Conservation (phyloP, 2,113 vertebrate genomes). For the Rhegmatorhina hoffmannsi region DNA sequence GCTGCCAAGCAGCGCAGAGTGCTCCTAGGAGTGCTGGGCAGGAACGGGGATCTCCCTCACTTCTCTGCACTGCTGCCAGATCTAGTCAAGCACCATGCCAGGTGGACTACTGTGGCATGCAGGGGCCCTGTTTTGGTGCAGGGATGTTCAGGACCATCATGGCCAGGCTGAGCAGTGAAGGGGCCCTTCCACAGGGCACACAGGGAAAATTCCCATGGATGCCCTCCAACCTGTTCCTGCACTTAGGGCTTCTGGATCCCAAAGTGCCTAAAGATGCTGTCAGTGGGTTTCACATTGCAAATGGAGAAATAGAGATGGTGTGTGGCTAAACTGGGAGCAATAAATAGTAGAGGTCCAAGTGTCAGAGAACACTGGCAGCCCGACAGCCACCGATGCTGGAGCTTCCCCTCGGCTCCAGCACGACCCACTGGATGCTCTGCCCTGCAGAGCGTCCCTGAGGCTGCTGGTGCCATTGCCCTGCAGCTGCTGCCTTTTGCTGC, state of each 20-base stretch:
- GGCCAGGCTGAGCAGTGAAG: neutral
- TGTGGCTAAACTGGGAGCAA: neutral
- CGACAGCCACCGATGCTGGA: accelerated
- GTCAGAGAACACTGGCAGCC: neutral
- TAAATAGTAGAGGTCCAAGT: neutral
- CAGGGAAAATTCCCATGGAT: neutral
- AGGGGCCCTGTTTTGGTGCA: neutral
- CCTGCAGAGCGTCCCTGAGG: accelerated
- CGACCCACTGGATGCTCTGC: accelerated
- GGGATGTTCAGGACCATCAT: accelerated
- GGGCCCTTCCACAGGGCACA: neutral
- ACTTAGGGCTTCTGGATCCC: neutral
- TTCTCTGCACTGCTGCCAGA: neutral
- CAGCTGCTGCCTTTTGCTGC: neutral
- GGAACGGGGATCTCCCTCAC: accelerated
- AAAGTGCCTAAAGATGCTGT: accelerated
- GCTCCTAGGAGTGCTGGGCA: neutral
- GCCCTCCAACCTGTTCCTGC: neutral
- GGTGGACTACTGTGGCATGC: neutral
- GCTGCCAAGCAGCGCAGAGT: neutral
- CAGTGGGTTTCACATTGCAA: neutral
- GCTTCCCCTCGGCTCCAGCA: neutral
- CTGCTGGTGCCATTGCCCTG: neutral
- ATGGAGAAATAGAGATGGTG: neutral
- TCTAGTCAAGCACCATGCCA: accelerated